A percentile compares a stretch with the other conserved stretches of the same genome.
Evolutionary conservation across 1,140 invertebrate species (phyloP).

Genomic region (Apolygus lucorum): DNA sequence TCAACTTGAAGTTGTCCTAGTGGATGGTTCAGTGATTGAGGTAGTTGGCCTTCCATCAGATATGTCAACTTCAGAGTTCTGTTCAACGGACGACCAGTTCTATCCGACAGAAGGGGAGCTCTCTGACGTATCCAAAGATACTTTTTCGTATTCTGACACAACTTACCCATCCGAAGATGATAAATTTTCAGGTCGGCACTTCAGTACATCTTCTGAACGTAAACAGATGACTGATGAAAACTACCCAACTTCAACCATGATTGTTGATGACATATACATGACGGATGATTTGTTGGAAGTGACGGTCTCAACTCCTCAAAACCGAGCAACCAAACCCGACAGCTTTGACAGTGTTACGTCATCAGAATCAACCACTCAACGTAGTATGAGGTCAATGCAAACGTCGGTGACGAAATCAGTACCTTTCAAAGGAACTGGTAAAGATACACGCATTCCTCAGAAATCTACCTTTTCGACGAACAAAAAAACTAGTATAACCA

Average conservation of each 20-base stretch:
- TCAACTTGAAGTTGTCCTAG: slow-evolving; percentile 14
- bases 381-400: background rate
- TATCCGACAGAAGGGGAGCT: background rate
- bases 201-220: background rate
- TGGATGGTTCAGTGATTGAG: slow-evolving; percentile 26
- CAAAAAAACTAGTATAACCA: too few species aligned
- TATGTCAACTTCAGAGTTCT: background rate
- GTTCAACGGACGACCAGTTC: background rate
- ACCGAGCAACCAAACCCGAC: background rate
- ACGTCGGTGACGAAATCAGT: too few species aligned
- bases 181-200: background rate
- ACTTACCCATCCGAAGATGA: background rate
- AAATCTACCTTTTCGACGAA: too few species aligned
- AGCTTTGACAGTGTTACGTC: slow-evolving; percentile 13
- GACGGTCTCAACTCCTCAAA: slow-evolving; percentile 34
- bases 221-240: background rate
- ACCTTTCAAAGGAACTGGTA: too few species aligned
- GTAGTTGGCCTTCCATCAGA: slow-evolving; percentile 4
- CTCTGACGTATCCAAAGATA: background rate
- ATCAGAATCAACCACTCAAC: slow-evolving; percentile 5
- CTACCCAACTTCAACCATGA: slow-evolving; percentile 16
- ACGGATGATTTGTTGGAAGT: slow-evolving; percentile 40
- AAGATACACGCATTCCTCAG: too few species aligned
- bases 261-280: slow-evolving; percentile 39
- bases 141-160: slow-evolving; percentile 6